Base-by-base conservation (phyloP, 2,797 vertebrate genomes). In the Apodemus agrarius region DNA sequence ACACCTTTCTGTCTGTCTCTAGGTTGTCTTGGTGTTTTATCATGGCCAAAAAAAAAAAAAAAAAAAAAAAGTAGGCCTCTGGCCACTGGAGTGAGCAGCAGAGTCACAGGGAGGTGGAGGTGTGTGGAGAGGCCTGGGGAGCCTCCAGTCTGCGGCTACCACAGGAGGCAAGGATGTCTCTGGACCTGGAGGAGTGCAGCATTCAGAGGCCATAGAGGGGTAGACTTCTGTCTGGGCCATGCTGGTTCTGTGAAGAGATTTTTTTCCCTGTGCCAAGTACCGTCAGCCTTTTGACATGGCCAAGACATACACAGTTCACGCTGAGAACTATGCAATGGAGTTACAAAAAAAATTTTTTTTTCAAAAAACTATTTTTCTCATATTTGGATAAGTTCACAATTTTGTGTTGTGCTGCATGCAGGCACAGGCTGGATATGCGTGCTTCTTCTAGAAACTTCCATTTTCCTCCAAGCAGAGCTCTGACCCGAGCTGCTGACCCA, bases 21-120 rank as follows among this genome's bases (percentile, higher is more conserved):
- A 19, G 17, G 24, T 37, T 1, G 10, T n/a, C 34, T 49, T 17
- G 14, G 26, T 78, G 75, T 49, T 49, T 31, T 59, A 59, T 37
- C 54, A 59, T 0, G 24, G 54, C 10, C 8, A 3, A 61, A 2
- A 34, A n/a, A 34, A 24, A 24, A 34, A 0, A 0, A 3, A 61
- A 2, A 34, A n/a, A 34, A 24, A 24, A 34, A 0, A 0, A 37
- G 6, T 19, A 54, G 12, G 34, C 37, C 21, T 19, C 16, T 59
- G 4, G 3, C 79, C 79, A 37, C 52, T 37, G 52, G 57, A 24
- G 79, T 2, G 6, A 22, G 34, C 52, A 81, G 2, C 29, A 54
- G 81, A 26, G 57, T 43, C 81, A 19, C 57, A 43, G 26, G n/a
- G 37, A 59, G 78, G 49, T 52, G 13, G 37, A 37, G 22, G 54